Conservation (phyloP, 2,113 vertebrate genomes). For the Gulo gulo region DNA sequence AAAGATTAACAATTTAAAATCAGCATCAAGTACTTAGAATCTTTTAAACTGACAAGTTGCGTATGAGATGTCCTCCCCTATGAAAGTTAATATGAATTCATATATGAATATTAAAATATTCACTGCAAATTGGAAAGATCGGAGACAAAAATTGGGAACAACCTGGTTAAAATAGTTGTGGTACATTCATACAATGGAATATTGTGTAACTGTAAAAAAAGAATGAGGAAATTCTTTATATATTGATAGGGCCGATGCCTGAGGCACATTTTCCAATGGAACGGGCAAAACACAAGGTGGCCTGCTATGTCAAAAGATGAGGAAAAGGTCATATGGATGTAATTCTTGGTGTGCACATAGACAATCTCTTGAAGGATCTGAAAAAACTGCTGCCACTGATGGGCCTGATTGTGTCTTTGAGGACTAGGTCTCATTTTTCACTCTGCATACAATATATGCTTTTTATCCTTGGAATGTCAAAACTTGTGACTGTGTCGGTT, state of each 20-base stretch:
- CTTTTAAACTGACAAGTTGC: not conserved
- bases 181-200: not conserved
- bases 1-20: slow-evolving; percentile 39
- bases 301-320: not conserved
- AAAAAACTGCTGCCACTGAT: not conserved
- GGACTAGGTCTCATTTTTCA: not conserved
- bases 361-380: not conserved
- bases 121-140: not conserved
- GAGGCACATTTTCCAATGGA: not conserved
- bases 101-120: not conserved
- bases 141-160: slow-evolving; percentile 11
- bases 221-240: not conserved
- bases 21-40: not conserved
- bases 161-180: not conserved
- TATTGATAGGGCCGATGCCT: not conserved
- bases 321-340: not conserved
- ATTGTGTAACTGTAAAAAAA: not conserved
- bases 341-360: not conserved
- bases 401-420: not conserved
- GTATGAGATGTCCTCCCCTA: not conserved
- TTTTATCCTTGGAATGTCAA: slow-evolving; percentile 4
- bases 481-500: not conserved
- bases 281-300: not conserved
- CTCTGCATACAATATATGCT: not conserved
- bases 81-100: not conserved